Evolutionary conservation across 2,113 vertebrate species (phyloP).

Genomic region (Prolemur simus): DNA sequence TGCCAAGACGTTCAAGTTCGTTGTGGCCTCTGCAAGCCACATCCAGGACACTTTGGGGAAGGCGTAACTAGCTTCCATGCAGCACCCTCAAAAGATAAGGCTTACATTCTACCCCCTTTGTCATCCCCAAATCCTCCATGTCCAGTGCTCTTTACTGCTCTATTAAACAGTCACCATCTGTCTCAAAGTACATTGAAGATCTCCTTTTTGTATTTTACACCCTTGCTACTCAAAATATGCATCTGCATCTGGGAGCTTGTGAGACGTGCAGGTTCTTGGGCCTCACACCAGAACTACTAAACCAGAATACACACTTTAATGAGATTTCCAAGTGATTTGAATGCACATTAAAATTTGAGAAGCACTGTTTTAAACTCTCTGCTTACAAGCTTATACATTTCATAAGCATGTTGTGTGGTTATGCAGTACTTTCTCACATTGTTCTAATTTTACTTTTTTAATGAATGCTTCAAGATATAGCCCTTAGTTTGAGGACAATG

Average conservation of each 20-base stretch:
- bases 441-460: background rate
- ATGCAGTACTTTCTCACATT: background rate
- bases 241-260: background rate
- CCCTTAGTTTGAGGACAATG: background rate
- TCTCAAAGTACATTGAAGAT: background rate
- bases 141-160: background rate
- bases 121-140: background rate
- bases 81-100: background rate
- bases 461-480: background rate
- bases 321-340: background rate
- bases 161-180: background rate
- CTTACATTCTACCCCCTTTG: rapidly evolving
- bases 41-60: background rate
- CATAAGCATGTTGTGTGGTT: background rate
- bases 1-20: background rate
- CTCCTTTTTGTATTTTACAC: background rate
- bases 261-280: background rate
- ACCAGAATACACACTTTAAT: background rate
- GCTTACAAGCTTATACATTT: background rate
- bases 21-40: background rate
- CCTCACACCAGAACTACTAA: background rate
- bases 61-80: rapidly evolving
- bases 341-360: background rate
- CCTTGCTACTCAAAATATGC: background rate
- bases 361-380: background rate